These are phyloP conservation scores for Lepisosteus oculatus DNA, from an alignment of 2,113 vertebrate species.

Conservation along the genomic window DNA sequence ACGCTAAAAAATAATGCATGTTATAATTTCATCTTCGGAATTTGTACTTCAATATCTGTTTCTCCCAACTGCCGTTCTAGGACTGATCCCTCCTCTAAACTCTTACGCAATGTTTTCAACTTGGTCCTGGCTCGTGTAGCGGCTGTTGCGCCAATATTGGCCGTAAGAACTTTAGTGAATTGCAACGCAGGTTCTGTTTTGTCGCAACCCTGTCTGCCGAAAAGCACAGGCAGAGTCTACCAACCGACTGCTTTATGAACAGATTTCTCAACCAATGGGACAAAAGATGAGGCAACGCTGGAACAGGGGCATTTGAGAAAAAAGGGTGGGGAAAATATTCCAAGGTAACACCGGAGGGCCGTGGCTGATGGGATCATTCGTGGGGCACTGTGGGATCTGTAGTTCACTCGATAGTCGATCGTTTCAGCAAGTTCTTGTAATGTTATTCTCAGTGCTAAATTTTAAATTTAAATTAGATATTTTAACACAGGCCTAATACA, in stretches of 20 bases:
- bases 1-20: neutral
- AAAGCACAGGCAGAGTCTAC: neutral
- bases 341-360: too few relatives aligned
- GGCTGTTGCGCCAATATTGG: neutral
- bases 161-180: neutral
- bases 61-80: neutral
- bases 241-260: neutral
- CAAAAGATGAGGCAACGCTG: neutral
- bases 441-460: too few relatives aligned
- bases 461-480: too few relatives aligned
- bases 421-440: too few relatives aligned
- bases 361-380: too few relatives aligned
- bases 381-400: too few relatives aligned
- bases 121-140: neutral
- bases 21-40: neutral
- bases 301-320: too few relatives aligned
- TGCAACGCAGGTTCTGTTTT: neutral
- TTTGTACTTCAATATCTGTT: neutral
- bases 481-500: too few relatives aligned
- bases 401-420: too few relatives aligned
- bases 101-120: neutral
- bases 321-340: too few relatives aligned
- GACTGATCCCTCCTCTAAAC: constrained; percentile 3
- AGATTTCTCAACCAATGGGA: neutral
- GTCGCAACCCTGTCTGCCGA: neutral